These are phyloP conservation scores for Dicranocentrus wangi DNA, from an alignment of 2,888 invertebrate genomes.

Conservation along the genomic window DNA sequence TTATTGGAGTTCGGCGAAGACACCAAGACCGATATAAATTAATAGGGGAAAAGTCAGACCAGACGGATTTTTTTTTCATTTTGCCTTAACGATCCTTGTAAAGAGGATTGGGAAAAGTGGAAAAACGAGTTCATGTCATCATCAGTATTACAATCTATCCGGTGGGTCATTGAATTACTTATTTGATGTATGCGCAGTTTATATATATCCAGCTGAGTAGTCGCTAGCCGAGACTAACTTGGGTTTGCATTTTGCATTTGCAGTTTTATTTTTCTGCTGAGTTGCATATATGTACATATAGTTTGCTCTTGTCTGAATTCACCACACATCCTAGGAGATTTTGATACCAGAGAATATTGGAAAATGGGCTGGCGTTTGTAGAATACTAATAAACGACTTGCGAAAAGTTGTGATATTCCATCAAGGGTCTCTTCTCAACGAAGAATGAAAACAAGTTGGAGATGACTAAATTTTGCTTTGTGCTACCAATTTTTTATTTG, in stretches of 20 bases:
- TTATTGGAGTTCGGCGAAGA: too few relatives aligned
- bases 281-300: neutral
- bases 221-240: neutral
- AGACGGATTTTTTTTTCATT: constrained; percentile 5
- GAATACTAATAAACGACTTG: too few relatives aligned
- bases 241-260: constrained; percentile 9
- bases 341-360: too few relatives aligned
- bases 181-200: constrained; percentile 20
- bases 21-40: constrained; percentile 28
- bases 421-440: too few relatives aligned
- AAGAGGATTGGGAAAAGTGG: constrained; percentile 29
- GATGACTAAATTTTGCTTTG: too few relatives aligned
- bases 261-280: neutral
- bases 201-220: constrained; percentile 27
- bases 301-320: too few relatives aligned
- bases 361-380: too few relatives aligned
- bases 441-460: too few relatives aligned
- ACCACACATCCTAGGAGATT: too few relatives aligned
- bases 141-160: constrained; percentile 5
- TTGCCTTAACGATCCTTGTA: neutral
- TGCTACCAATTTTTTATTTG: too few relatives aligned
- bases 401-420: too few relatives aligned
- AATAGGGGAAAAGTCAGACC: constrained; percentile 6
- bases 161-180: constrained; percentile 57
- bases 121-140: constrained; percentile 53